These are phyloP conservation scores for Phania funesta DNA, from an alignment of 2,888 invertebrate genomes.

Conservation along the genomic window DNA sequence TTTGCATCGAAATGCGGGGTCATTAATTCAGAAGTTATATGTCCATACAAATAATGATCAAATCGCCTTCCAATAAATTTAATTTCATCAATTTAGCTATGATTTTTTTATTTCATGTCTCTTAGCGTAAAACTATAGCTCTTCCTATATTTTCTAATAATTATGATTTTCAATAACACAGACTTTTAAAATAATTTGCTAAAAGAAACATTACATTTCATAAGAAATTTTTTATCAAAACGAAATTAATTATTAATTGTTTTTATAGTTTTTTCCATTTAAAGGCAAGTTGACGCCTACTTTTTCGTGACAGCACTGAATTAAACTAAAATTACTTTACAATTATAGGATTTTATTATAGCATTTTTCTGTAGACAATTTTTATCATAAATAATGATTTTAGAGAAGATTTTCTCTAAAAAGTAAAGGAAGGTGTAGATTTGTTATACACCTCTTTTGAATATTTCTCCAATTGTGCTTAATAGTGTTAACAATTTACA, in stretches of 20 bases:
- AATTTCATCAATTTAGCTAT: too few species aligned
- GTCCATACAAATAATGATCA: too few species aligned
- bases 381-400: not conserved
- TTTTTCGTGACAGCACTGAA: too few species aligned
- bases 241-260: constrained; percentile 31
- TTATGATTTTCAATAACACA: not conserved
- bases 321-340: not conserved
- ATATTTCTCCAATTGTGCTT: constrained; percentile 18
- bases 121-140: too few species aligned
- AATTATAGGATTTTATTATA: constrained; percentile 29
- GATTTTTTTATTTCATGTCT: too few species aligned
- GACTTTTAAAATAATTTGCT: not conserved
- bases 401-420: not conserved
- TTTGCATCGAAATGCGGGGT: too few species aligned
- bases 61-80: too few species aligned
- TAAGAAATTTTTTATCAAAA: not conserved
- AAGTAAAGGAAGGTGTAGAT: not conserved
- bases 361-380: constrained; percentile 13
- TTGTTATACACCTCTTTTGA: not conserved
- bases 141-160: too few species aligned
- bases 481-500: constrained; percentile 73
- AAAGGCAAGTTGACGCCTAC: not conserved
- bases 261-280: not conserved
- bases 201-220: constrained; percentile 35
- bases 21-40: too few species aligned